phyloP scores from a whole-genome alignment of 2,888 invertebrate genomes.

The Ormyrus rosae region DNA sequence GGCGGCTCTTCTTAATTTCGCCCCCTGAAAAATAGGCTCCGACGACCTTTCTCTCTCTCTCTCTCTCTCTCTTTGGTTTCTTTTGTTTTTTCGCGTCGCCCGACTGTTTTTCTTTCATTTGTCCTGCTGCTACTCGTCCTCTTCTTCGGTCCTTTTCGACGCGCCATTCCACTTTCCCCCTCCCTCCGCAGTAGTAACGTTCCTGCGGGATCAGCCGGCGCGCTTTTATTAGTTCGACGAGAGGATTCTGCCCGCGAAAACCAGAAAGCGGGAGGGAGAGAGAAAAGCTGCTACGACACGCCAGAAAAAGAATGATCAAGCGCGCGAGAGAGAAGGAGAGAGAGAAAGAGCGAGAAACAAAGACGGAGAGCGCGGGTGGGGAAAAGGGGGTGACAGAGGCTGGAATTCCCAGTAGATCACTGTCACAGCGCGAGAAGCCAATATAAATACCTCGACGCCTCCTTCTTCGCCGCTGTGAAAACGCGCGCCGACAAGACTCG shows the following conservation, averaged over 20 bases:
- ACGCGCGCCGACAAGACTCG: background rate
- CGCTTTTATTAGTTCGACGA: conserved; percentile 69
- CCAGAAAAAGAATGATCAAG: conserved; percentile 28
- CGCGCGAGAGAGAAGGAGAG: background rate
- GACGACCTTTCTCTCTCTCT: too few relatives aligned
- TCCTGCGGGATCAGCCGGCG: conserved; percentile 22
- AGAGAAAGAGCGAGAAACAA: conserved; percentile 13
- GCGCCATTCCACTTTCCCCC: background rate
- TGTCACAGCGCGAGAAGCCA: conserved; percentile 73
- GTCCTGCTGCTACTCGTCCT: background rate
- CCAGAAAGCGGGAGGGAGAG: background rate
- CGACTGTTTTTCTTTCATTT: conserved; percentile 54
- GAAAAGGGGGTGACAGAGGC: conserved; percentile 58
- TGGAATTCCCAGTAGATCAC: conserved; percentile 65
- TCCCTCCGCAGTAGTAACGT: background rate
- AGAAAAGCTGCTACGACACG: too few relatives aligned
- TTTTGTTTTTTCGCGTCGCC: conserved; percentile 61
- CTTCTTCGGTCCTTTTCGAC: background rate
- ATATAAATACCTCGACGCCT: conserved; percentile 59
- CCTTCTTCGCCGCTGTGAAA: background rate
- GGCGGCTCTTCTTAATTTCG: conserved; percentile 42
- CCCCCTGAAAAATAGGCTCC: conserved; percentile 68
- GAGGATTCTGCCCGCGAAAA: conserved; percentile 32
- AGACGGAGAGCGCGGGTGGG: background rate
- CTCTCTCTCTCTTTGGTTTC: conserved; percentile 13